Conservation (phyloP, 2,888 invertebrate species). For the Ochlodes sylvanus region DNA sequence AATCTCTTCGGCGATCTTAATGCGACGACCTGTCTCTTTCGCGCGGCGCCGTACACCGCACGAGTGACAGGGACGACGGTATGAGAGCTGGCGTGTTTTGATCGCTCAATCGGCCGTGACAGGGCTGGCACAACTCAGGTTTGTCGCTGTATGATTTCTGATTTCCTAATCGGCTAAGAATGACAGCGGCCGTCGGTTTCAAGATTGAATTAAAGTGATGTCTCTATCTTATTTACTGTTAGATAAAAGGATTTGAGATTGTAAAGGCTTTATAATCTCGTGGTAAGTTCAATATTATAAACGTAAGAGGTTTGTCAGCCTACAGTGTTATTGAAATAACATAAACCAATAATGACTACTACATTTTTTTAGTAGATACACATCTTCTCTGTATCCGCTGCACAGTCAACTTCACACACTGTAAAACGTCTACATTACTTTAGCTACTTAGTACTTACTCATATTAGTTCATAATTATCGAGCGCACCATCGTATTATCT, state of each 20-base stretch:
- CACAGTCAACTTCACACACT: background rate
- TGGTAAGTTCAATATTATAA: conserved; percentile 27
- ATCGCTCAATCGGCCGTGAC: conserved; percentile 67
- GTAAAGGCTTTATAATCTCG: conserved; percentile 29
- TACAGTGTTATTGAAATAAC: conserved; percentile 10
- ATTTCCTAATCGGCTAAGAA: conserved; percentile 68
- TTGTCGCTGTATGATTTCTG: conserved; percentile 62
- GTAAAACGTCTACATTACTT: background rate
- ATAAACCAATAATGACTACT: conserved; percentile 8
- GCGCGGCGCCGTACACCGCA: conserved; percentile 19
- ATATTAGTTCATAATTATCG: background rate
- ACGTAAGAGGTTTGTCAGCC: conserved; percentile 18
- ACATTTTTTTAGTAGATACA: background rate
- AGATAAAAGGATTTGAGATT: conserved; percentile 36
- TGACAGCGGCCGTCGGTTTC: conserved; percentile 62
- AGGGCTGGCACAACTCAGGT: conserved; percentile 55
- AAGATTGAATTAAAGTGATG: conserved; percentile 50
- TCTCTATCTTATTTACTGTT: conserved; percentile 39
- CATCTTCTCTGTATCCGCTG: background rate
- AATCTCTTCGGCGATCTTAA: conserved; percentile 70
- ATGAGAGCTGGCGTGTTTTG: conserved; percentile 62
- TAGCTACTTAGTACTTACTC: too few relatives aligned
- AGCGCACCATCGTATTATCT: background rate
- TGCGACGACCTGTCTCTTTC: conserved; percentile 63
- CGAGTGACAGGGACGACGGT: conserved; percentile 56